Conservation (phyloP, 2,113 vertebrate species). For the Heterotis niloticus region DNA sequence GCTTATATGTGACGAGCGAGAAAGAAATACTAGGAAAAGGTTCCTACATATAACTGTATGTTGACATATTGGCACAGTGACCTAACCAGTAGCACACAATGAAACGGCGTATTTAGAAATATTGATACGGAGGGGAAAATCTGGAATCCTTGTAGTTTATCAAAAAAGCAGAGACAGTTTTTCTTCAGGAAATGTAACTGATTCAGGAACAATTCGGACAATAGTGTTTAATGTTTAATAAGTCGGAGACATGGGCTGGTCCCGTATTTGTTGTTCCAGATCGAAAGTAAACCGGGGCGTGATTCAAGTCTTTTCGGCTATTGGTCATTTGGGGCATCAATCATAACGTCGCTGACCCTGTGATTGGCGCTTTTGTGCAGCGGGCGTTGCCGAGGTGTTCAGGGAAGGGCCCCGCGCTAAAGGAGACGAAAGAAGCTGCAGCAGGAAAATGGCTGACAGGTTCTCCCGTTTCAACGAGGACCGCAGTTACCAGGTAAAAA, state of each 20-base stretch:
- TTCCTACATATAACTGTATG: too few relatives aligned
- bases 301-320: background rate
- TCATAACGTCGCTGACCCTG: background rate
- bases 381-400: too few relatives aligned
- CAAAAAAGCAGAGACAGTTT: background rate
- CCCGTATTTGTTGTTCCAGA: background rate
- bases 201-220: too few relatives aligned
- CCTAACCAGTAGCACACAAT: too few relatives aligned
- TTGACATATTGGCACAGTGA: too few relatives aligned
- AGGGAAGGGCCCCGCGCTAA: conserved; percentile 35
- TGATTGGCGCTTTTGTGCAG: background rate
- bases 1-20: too few relatives aligned
- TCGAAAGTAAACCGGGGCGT: background rate
- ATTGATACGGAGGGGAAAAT: too few relatives aligned
- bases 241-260: background rate
- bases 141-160: too few relatives aligned
- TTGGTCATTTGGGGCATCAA: conserved; percentile 1
- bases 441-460: conserved; percentile 94
- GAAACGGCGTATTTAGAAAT: too few relatives aligned
- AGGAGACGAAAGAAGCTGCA: conserved; percentile 56
- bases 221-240: too few relatives aligned
- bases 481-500: conserved; percentile 92
- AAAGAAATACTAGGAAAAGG: too few relatives aligned
- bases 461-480: conserved; percentile 98
- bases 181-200: too few relatives aligned